Conservation (phyloP, 2,113 vertebrate genomes). For the Odocoileus hemionus region DNA sequence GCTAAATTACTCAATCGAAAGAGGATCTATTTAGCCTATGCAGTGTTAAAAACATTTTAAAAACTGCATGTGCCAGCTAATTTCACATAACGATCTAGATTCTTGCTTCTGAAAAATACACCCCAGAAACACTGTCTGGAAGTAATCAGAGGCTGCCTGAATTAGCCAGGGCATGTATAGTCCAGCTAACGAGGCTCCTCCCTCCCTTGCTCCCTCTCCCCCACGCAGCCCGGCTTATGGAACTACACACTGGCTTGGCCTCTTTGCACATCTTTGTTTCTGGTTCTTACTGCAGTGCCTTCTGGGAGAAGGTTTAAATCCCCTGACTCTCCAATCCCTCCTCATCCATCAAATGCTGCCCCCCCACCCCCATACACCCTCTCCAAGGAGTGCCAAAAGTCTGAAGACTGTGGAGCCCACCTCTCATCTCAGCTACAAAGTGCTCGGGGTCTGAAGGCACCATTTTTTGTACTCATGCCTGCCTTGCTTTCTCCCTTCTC, state of each 20-base stretch:
- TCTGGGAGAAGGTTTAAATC: neutral
- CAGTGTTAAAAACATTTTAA: neutral
- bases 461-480: conserved; percentile 62
- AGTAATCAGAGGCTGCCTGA: rapidly evolving
- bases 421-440: neutral
- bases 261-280: no score
- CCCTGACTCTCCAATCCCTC: neutral
- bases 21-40: neutral
- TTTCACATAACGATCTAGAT: neutral
- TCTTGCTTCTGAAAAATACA: neutral
- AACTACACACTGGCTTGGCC: rapidly evolving
- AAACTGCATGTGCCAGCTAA: neutral
- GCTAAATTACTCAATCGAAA: neutral
- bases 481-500: conserved; percentile 76
- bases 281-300: neutral
- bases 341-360: neutral
- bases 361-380: neutral
- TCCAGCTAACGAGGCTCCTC: neutral
- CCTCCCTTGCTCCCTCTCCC: neutral
- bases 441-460: neutral
- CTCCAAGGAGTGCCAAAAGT: neutral
- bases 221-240: neutral
- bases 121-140: neutral
- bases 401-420: neutral
- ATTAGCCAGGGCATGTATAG: neutral